These are phyloP conservation scores for Prunella fulvescens DNA, from an alignment of 2,113 vertebrate genomes.

Conservation along the genomic window DNA sequence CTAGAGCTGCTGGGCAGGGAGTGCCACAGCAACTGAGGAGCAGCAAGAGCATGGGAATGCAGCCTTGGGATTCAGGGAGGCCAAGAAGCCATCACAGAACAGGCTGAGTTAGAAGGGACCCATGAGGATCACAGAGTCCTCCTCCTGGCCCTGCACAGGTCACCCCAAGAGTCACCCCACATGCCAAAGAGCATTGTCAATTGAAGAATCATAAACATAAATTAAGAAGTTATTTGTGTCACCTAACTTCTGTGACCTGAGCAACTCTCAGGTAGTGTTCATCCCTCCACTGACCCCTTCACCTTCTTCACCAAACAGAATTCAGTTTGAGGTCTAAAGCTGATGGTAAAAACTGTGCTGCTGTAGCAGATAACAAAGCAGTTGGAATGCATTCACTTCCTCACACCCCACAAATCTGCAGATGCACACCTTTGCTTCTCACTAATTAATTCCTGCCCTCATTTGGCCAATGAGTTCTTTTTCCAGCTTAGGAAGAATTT, in stretches of 20 bases:
- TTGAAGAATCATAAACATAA: background rate
- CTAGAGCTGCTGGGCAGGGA: background rate
- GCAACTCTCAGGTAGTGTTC: rapidly evolving
- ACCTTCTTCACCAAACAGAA: background rate
- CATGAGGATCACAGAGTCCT: background rate
- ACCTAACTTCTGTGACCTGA: background rate
- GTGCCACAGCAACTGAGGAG: background rate
- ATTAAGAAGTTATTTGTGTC: background rate
- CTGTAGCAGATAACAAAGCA: background rate
- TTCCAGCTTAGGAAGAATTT: background rate
- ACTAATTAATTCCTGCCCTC: background rate
- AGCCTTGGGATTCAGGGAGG: background rate
- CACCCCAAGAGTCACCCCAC: no score
- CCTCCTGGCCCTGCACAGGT: background rate
- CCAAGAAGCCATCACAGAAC: background rate
- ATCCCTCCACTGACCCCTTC: background rate
- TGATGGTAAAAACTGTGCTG: background rate
- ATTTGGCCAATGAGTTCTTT: background rate
- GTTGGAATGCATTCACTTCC: background rate
- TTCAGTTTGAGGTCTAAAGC: background rate
- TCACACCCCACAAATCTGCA: background rate
- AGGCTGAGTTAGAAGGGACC: background rate
- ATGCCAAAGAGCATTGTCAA: background rate
- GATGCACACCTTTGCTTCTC: background rate
- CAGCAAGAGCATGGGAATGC: background rate